A percentile compares a stretch with the other conserved stretches of the same genome.
Evolutionary conservation across 2,113 vertebrate species (phyloP).

Genomic region (Leuciscus idus): DNA sequence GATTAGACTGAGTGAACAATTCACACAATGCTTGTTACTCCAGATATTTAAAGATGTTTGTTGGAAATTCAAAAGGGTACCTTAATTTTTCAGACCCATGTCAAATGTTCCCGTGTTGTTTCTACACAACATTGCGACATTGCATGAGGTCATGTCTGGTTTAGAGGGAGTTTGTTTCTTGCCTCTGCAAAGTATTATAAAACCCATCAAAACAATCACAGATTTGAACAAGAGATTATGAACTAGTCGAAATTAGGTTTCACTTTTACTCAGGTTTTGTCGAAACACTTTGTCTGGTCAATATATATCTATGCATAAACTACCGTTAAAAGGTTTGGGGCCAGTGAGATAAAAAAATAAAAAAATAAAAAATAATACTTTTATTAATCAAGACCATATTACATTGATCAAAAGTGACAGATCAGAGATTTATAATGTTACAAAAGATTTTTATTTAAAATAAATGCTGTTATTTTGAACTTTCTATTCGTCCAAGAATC

Average conservation of each 20-base stretch:
- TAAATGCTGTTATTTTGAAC: neutral
- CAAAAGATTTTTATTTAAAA: neutral
- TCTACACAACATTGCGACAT: neutral
- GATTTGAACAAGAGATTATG: neutral
- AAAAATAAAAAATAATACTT: neutral
- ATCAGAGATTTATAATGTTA: neutral
- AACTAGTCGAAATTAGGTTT: neutral
- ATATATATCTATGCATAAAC: neutral
- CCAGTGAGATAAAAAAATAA: too few species aligned
- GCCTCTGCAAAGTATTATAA: neutral
- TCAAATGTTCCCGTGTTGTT: neutral
- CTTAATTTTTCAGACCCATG: neutral
- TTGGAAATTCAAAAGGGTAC: neutral
- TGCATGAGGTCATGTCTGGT: neutral
- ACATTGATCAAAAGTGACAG: neutral
- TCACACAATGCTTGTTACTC: neutral
- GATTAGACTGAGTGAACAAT: neutral
- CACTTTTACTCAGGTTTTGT: neutral
- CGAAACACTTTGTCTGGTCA: neutral
- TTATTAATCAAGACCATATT: neutral
- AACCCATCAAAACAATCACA: neutral
- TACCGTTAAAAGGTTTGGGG: neutral
- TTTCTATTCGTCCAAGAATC: neutral
- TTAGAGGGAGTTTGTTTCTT: neutral
- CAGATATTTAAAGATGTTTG: neutral